Base-by-base conservation (phyloP, 2,797 vertebrate species). In the Trachops cirrhosus region DNA sequence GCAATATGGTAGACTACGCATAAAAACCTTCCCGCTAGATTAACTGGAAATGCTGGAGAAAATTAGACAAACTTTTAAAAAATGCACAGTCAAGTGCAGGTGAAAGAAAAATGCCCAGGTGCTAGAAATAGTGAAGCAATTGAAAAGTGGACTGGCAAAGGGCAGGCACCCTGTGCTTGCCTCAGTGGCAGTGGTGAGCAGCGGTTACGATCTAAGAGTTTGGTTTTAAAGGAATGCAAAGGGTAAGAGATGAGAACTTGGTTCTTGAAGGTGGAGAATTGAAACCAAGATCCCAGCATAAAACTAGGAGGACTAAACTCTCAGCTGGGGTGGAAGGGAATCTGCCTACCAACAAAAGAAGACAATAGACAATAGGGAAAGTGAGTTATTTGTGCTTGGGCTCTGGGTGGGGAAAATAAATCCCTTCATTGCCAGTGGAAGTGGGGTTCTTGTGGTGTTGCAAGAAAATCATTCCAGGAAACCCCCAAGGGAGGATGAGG, bases 81-180 rank as follows among this genome's bases (percentile, higher is more conserved):
- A 93, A 85, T 37, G 21, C 54, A 87, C 14, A 83, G 74, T 74
- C 91, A 74, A 91, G 24, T 50, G n/a, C 37, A 87, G 78, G 79
- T 70, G 70, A 96, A 93, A 92, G 71, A 77, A 91, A 93, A 95
- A 68, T 57, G 82, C 62, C 64, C 62, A 78, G 54, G 78, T 85
- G 59, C 62, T 74, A 92, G 29, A 4, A 92, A 86, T 62, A 89
- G 50, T 54, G 75, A 80, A 94, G 39, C 48, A 71, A 75, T 34
- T 48, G 10, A 77, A 79, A 78, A 44, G 29, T 3, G 22, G 6
- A 29, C 34, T 74, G 32, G 59, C 41, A 85, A 26, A 34, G 39
- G 96, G n/a, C 6, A 57, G 67, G 15, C 34, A 29, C 6, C 41
- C 64, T 75, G 68, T 24, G 8, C 34, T 52, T 87, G 74, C 68